Percentiles rank a stretch among this genome's conserved stretches.
These are phyloP conservation scores for Orycteropus afer DNA, from an alignment of 2,113 vertebrate species.

Conservation along the genomic window DNA sequence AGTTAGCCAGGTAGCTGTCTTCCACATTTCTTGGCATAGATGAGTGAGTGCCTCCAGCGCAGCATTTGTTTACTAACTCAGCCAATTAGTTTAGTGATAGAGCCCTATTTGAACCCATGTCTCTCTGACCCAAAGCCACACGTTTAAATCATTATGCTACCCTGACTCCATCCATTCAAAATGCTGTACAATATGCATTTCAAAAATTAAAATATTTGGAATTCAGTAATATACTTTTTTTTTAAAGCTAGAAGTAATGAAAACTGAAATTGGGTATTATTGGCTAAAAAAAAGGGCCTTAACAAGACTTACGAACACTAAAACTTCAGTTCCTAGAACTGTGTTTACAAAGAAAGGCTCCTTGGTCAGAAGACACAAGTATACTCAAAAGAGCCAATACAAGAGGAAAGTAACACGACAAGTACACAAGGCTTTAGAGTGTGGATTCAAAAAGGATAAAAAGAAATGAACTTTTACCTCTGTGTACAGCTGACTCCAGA, in stretches of 20 bases:
- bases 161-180: constrained; percentile 18
- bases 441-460: background rate
- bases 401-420: background rate
- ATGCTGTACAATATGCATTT: background rate
- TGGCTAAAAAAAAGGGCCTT: background rate
- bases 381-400: background rate
- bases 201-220: background rate
- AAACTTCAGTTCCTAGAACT: background rate
- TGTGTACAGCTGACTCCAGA: constrained; percentile 95
- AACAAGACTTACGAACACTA: background rate
- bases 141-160: background rate
- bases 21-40: no score
- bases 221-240: background rate
- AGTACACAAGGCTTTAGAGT: background rate
- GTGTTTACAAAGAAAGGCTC: background rate
- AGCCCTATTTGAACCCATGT: background rate
- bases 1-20: no score
- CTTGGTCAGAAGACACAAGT: background rate
- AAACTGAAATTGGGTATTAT: background rate
- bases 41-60: no score
- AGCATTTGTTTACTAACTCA: no score
- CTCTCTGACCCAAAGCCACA: constrained; percentile 10
- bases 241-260: background rate
- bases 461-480: constrained; percentile 85
- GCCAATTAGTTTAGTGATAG: background rate